Evolutionary conservation across 2,888 invertebrate species (phyloP), one percentile per base, ranked within the genome.

Genomic region (Fragum whitleyi): DNA sequence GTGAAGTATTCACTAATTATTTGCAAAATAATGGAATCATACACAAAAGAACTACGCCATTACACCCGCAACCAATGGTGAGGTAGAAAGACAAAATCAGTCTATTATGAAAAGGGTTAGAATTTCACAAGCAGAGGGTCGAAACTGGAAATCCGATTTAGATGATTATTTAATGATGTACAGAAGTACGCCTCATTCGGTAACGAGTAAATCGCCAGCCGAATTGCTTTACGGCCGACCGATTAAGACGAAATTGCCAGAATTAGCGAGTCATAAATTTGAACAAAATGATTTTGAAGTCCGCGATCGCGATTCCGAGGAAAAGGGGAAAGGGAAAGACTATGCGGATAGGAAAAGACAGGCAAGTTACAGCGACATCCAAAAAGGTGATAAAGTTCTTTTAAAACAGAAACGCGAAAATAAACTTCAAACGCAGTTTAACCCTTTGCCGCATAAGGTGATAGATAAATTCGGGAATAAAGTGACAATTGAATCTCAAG

Each of bases 251-350:
- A 69, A 69, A 42, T 81, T 71, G 11, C 71, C 32, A 0, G 28
- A 74, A 9, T 29, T 74, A 19, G 11, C 11, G 19, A n/a, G n/a
- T n/a, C n/a, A n/a, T n/a, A 32, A 62, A 19, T 14, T 19, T n/a
- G 9, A 19, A 16, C n/a, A 16, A 7, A 21, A 42, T n/a, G 70
- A 65, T 26, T 19, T 19, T 28, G 75, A 75, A 36, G 19, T 71
- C 19, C 28, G 67, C 11, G 75, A 71, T 42, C 39, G 75, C 0
- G 76, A 80, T 36, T 36, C 2, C 16, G 73, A 73, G 21, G n/a
- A 23, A 3, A 72, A 72, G 28, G 72, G 57, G 19, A 80, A 72
- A 59, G 72, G 73, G 3, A 80, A 73, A 61, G 21, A 72, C 16
- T 80, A 80, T 57, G 32, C 53, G 5, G 76, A 80, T 53, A 32